phyloP scores from a whole-genome alignment of 2,113 vertebrate genomes.

The Pheucticus melanocephalus region DNA sequence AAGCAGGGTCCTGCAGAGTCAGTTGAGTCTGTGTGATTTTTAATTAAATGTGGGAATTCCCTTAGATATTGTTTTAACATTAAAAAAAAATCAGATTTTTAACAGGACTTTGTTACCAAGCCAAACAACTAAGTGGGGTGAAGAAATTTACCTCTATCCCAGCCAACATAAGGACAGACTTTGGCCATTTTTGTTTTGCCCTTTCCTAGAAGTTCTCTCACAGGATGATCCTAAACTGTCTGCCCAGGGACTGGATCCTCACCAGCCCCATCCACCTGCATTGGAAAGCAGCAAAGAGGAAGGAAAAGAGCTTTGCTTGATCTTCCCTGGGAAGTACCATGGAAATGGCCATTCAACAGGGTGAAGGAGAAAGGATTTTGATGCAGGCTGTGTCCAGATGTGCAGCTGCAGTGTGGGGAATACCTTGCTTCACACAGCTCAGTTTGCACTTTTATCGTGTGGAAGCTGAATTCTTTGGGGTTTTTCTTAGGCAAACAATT shows the following conservation, averaged over 20 bases:
- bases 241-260: background rate
- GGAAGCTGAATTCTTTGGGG: background rate
- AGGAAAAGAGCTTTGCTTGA: background rate
- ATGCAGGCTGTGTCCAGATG: background rate
- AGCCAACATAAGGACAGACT: background rate
- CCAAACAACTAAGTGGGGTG: background rate
- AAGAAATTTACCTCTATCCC: background rate
- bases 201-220: background rate
- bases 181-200: background rate
- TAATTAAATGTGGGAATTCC: background rate
- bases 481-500: background rate
- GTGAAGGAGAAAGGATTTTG: background rate
- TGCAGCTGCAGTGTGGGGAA: background rate
- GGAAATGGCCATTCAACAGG: background rate
- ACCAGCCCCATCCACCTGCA: background rate
- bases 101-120: background rate
- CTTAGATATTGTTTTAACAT: background rate
- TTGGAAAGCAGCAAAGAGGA: fast-evolving
- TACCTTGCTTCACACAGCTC: background rate
- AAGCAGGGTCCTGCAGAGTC: background rate
- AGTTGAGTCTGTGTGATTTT: background rate
- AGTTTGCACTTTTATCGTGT: background rate
- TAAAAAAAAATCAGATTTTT: background rate
- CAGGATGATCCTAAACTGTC: background rate
- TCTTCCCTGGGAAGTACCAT: background rate